Evolutionary conservation across 1,140 invertebrate genomes (phyloP), one percentile per base, ranked within the genome.

Genomic region (Euglossa dilemma): DNA sequence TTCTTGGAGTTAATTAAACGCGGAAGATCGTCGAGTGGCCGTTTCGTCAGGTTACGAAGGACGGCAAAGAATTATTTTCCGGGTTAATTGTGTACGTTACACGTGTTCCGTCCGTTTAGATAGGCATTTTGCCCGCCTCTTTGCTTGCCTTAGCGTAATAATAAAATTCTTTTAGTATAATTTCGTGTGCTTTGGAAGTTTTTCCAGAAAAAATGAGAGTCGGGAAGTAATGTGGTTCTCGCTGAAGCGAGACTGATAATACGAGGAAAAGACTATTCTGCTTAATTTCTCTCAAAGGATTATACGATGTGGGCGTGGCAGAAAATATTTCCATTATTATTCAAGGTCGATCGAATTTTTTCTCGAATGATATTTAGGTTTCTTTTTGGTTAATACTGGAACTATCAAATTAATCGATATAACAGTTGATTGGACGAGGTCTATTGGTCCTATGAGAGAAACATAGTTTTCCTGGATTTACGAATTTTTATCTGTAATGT

Each of bases 1-100:
- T 91, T 89, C 88, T 89, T 85, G 79, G 85, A 92, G 88, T 92
- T 92, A 92, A 92, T 92, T 92, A 92, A 92, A 91, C 90, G 85
- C 63, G 71, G 71, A 74, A 67, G 61, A 45, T 61, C 57, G 20
- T 59, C 12, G 25, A 36, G 56, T 72, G 67, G 76, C 56, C 54
- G 43, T 54, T 69, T 76, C 45, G 72, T 76, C 76, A 67, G 61
- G 73, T 20, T 50, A 54, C 57, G 50, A 56, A 50, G 47, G 69
- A 54, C 59, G 66, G 74, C 54, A 74, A 88, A 91, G 87, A 92
- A 92, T 92, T 92, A 91, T 92, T 92, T 89, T 66, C 73, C 75
- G 57, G 85, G 89, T 91, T 92, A 92, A 92, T 92, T 92, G 84
- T 84, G 79, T 84, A 77, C 75, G 72, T 88, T 81, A 89, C 85